phyloP scores from a whole-genome alignment of 2,797 vertebrate species.

The Epinephelus malabaricus region DNA sequence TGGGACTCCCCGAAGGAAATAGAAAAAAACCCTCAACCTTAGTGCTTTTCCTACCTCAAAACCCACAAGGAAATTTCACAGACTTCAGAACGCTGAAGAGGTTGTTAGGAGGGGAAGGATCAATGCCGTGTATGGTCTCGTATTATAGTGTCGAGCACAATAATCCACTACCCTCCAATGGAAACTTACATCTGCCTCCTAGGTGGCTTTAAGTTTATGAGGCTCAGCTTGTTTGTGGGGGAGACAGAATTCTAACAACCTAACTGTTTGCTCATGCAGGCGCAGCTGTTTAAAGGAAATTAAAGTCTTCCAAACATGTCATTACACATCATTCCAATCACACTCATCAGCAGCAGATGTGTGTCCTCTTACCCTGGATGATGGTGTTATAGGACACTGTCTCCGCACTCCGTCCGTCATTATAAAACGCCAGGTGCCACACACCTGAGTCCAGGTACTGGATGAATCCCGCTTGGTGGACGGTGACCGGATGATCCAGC shows the following conservation, averaged over 20 bases:
- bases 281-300: conserved; percentile 69
- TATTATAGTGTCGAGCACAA: conserved; percentile 63
- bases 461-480: conserved; percentile 98
- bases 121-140: conserved; percentile 65
- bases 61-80: conserved; percentile 78
- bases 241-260: conserved; percentile 29
- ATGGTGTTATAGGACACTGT: conserved; percentile 96
- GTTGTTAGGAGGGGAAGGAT: conserved; percentile 69
- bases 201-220: conserved; percentile 47
- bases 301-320: conserved; percentile 66
- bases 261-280: conserved; percentile 28
- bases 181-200: conserved; percentile 49
- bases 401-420: conserved; percentile 93
- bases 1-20: conserved; percentile 74
- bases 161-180: conserved; percentile 58
- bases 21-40: conserved; percentile 72
- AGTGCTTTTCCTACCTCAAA: conserved; percentile 71
- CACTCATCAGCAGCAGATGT: conserved; percentile 61
- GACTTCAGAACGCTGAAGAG: conserved; percentile 72
- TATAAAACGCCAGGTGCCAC: conserved; percentile 99
- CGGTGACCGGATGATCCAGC: conserved; percentile 88
- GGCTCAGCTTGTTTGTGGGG: conserved; percentile 53
- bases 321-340: conserved; percentile 66
- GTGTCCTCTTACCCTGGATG: conserved; percentile 89
- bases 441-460: conserved; percentile 97